A percentile compares a stretch with the other conserved stretches of the same genome.
Evolutionary conservation across 2,888 invertebrate species (phyloP).

Genomic region (Camptogramma bilineatum): DNA sequence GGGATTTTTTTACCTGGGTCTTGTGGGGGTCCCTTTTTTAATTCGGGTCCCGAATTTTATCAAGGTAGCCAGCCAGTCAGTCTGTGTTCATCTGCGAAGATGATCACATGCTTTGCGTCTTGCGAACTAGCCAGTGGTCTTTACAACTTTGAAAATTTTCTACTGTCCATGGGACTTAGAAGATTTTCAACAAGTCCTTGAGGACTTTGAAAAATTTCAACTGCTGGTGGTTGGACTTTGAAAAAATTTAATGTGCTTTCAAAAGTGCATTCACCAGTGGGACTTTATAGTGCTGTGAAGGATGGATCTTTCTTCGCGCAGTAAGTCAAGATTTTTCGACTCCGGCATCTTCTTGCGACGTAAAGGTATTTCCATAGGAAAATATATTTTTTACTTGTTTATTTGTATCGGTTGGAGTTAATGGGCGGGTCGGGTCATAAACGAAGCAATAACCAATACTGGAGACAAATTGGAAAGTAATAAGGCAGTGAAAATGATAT

Average conservation of each 20-base stretch:
- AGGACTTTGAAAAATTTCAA: slow-evolving; percentile 42
- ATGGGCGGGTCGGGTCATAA: slow-evolving; percentile 70
- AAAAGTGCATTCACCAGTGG: slow-evolving; percentile 44
- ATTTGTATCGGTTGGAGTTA: slow-evolving; percentile 49
- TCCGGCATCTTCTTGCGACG: slow-evolving; percentile 83
- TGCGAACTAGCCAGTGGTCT: slow-evolving; percentile 72
- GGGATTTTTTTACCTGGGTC: slow-evolving; percentile 82
- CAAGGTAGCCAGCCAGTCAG: slow-evolving; percentile 82
- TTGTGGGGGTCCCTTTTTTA: slow-evolving; percentile 78
- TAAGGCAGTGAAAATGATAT: slow-evolving; percentile 85
- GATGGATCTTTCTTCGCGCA: slow-evolving; percentile 82
- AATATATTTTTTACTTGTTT: slow-evolving; percentile 46
- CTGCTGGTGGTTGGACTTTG: slow-evolving; percentile 27
- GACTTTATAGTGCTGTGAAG: slow-evolving; percentile 55
- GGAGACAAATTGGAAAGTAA: slow-evolving; percentile 85
- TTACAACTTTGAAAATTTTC: slow-evolving; percentile 50
- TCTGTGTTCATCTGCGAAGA: slow-evolving; percentile 85
- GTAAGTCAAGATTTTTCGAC: slow-evolving; percentile 86
- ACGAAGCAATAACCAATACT: slow-evolving; percentile 80
- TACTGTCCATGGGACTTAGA: slow-evolving; percentile 47
- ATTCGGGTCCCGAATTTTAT: slow-evolving; percentile 72
- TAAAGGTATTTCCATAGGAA: slow-evolving; percentile 72
- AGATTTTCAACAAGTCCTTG: slow-evolving; percentile 55
- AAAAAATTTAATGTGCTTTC: slow-evolving; percentile 45
- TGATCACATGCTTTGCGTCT: slow-evolving; percentile 81